Evolutionary conservation across 2,888 invertebrate genomes (phyloP), one percentile per base, ranked within the genome.

Genomic region (Sphecodes monilicornis): DNA sequence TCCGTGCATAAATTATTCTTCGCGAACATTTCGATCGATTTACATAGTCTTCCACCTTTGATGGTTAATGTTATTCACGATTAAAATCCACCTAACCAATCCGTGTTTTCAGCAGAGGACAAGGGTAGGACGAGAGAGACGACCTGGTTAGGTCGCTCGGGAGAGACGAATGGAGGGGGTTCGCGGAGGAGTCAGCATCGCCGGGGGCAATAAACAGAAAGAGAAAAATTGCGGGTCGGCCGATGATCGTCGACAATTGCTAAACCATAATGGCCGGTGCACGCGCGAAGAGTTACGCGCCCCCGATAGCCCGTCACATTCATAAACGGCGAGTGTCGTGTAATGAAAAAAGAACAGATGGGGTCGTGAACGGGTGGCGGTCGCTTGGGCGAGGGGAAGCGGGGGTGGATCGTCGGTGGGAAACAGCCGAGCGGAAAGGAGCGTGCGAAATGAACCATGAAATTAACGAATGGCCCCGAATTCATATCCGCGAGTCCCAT

Each of bases 381-480:
- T 8, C 22, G 46, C 16, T 10, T 26, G 36, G 36, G 32, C 43
- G 32, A 64, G 50, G 74, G 54, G 32, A 68, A 26, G 81, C 68
- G 76, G 46, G 32, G 16, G 57, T n/a, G 60, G 36, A 60, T 41
- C 22, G 41, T 22, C 32, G 39, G 81, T 71, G 78, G 60, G 70
- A 78, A 78, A 57, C 73, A 60, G 41, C 36, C 32, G 70, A 54
- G 74, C 72, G 69, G 74, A 84, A 85, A 76, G 88, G 86, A 86
- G 88, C 86, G 85, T 78, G 78, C 86, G 83, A 87, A 93, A 92
- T 92, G 90, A 93, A 93, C 91, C 92, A 89, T 92, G 91, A 92
- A 91, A 93, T 93, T 91, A 92, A 93, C 91, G 91, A 92, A 92
- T 90, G 91, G 90, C 88, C 85, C 84, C 83, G 86, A 91, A 93